Conservation (phyloP, 1,140 invertebrate genomes). For the Papilio glaucus region DNA sequence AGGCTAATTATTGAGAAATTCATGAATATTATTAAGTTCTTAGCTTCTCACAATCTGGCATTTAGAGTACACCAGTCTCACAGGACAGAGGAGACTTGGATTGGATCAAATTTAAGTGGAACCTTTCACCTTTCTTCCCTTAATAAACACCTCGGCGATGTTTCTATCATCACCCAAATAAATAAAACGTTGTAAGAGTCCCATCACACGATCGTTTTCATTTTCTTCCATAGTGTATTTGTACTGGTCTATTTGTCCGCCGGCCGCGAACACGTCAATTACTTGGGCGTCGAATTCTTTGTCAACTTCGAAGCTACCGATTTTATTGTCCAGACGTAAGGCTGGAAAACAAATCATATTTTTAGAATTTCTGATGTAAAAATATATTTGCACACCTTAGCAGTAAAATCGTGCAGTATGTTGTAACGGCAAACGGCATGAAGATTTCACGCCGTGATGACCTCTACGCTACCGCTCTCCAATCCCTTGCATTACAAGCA, state of each 20-base stretch:
- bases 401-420: too few species aligned
- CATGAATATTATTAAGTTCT: too few species aligned
- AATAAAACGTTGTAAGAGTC: conserved; percentile 92
- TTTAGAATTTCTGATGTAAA: background rate
- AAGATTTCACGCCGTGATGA: too few species aligned
- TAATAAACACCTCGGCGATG: conserved; percentile 90
- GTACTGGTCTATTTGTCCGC: conserved; percentile 84
- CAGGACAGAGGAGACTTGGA: too few species aligned
- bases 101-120: too few species aligned
- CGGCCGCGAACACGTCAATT: conserved; percentile 84
- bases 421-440: too few species aligned
- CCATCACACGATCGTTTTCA: conserved; percentile 69
- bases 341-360: conserved; percentile 84
- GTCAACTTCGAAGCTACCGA: conserved; percentile 91
- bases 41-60: too few species aligned
- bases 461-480: too few species aligned
- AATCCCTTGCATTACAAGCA: too few species aligned
- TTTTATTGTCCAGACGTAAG: conserved; percentile 87
- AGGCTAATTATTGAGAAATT: too few species aligned
- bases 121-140: conserved; percentile 83
- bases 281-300: conserved; percentile 95
- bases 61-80: too few species aligned
- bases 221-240: conserved; percentile 47
- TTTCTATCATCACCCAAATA: conserved; percentile 94
- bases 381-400: background rate